Conservation (phyloP, 2,797 vertebrate genomes). For the Momotus momota region DNA sequence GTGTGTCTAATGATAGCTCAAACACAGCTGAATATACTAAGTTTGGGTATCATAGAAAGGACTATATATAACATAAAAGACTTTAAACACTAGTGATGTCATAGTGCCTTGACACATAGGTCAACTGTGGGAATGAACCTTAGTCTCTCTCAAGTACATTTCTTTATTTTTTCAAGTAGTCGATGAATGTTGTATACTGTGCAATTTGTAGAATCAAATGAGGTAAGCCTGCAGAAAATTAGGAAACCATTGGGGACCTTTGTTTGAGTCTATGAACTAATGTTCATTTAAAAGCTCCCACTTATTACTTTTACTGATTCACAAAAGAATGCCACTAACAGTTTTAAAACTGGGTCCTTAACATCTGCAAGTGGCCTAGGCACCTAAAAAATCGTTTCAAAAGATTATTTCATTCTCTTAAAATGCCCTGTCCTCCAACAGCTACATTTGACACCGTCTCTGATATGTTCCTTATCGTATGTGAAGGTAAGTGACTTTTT, state of each 20-base stretch:
- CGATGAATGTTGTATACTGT: neutral
- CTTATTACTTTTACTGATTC: neutral
- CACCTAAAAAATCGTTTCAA: neutral
- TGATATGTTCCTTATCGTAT: fast-evolving
- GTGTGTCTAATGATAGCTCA: neutral
- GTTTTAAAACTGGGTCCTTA: neutral
- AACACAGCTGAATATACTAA: neutral
- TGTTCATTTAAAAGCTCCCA: neutral
- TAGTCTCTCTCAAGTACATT: neutral
- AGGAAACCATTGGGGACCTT: fast-evolving
- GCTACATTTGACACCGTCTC: neutral
- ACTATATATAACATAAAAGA: neutral
- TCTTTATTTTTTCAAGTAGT: neutral
- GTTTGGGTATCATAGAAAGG: neutral
- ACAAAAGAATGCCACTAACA: neutral
- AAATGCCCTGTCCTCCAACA: neutral
- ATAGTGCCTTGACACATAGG: neutral
- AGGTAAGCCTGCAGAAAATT: neutral
- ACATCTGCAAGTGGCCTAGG: neutral
- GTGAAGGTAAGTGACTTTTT: neutral
- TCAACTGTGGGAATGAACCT: neutral
- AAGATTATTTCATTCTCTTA: neutral
- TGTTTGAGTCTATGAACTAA: neutral
- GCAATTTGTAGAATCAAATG: neutral
- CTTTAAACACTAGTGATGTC: neutral